Conservation (phyloP, 2,888 invertebrate species). For the Zeuzera pyrina region DNA sequence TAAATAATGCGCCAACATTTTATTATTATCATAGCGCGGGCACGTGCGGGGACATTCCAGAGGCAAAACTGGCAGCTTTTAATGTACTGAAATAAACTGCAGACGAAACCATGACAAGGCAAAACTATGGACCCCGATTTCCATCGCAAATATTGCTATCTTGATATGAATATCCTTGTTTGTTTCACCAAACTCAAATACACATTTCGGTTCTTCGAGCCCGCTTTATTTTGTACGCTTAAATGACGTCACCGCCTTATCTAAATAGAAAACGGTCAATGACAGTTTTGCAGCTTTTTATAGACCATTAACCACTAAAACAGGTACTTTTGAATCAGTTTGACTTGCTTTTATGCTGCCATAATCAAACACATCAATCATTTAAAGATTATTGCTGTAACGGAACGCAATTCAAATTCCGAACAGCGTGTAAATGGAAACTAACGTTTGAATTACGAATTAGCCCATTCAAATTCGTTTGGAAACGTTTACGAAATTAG, state of each 20-base stretch:
- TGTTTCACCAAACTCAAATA: too few species aligned
- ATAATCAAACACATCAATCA: constrained; percentile 50
- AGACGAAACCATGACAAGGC: too few species aligned
- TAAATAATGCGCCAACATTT: constrained; percentile 72
- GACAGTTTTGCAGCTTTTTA: too few species aligned
- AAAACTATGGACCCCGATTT: too few species aligned
- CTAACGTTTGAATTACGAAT: not conserved
- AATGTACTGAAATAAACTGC: constrained; percentile 16
- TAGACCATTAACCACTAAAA: constrained; percentile 41
- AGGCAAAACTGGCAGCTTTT: constrained; percentile 18
- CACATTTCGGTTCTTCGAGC: too few species aligned
- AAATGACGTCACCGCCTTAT: too few species aligned
- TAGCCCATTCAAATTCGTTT: constrained; percentile 11
- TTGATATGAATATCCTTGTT: too few species aligned
- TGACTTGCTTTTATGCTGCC: constrained; percentile 34
- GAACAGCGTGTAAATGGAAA: constrained; percentile 29
- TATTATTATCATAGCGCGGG: constrained; percentile 68
- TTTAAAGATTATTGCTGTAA: constrained; percentile 39
- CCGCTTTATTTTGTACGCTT: too few species aligned
- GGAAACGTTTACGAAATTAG: constrained; percentile 33
- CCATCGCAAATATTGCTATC: too few species aligned
- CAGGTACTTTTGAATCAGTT: constrained; percentile 36
- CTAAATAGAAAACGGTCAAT: too few species aligned
- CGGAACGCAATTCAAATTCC: constrained; percentile 27
- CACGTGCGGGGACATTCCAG: constrained; percentile 67